Evolutionary conservation across 1,140 invertebrate genomes (phyloP).

Genomic region (Drosophila sp.): DNA sequence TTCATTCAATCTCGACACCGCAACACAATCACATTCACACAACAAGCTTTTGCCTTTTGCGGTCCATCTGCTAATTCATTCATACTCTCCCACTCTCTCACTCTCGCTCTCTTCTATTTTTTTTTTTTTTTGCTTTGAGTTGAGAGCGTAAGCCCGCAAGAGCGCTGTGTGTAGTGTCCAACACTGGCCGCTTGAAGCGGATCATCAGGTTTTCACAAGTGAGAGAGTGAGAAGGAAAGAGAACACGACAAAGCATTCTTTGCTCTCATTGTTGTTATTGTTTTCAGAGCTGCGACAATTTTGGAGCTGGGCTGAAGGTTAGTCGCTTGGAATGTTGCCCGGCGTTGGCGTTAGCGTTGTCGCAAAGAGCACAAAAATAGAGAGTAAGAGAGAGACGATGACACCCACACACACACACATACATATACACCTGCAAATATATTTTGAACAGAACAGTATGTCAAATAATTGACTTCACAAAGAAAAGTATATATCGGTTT

Average conservation of each 20-base stretch:
- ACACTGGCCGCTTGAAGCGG: slow-evolving; percentile 25
- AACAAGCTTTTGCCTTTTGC: slow-evolving; percentile 53
- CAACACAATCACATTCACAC: slow-evolving; percentile 49
- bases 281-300: slow-evolving; percentile 41
- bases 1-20: slow-evolving; percentile 6
- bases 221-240: no score
- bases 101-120: slow-evolving; percentile 2
- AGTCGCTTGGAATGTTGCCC: slow-evolving; percentile 50
- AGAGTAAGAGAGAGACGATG: neutral
- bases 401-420: slow-evolving; percentile 22
- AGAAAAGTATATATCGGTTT: no score
- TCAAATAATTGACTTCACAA: no score
- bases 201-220: slow-evolving; percentile 20
- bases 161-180: slow-evolving; percentile 25
- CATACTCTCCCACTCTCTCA: slow-evolving; percentile 34
- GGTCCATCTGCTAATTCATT: slow-evolving; percentile 78
- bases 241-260: slow-evolving; percentile 16
- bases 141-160: slow-evolving; percentile 10
- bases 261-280: slow-evolving; percentile 13
- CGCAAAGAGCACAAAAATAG: slow-evolving; percentile 10
- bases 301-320: slow-evolving; percentile 48
- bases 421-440: neutral
- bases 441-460: no score
- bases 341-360: slow-evolving; percentile 48
- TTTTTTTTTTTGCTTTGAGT: no score